Conservation (phyloP, 92 coral and sea anemone species). For the Chrysogorgia sp. region DNA sequence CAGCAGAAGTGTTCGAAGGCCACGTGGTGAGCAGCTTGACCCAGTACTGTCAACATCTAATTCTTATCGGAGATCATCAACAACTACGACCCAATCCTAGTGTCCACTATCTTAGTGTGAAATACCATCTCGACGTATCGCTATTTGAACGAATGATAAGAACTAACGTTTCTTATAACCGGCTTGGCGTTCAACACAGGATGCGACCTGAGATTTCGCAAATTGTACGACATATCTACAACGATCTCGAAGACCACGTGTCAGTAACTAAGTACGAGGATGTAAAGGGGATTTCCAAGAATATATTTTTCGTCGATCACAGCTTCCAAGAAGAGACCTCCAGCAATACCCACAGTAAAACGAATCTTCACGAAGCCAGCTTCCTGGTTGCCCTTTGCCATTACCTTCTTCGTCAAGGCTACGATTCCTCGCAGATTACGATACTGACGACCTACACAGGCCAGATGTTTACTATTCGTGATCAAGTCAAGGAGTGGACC, state of each 20-base stretch:
- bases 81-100: slow-evolving; percentile 88
- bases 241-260: slow-evolving; percentile 67
- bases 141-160: slow-evolving; percentile 86
- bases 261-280: slow-evolving; percentile 71
- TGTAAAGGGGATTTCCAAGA: slow-evolving; percentile 73
- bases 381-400: slow-evolving; percentile 75
- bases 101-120: slow-evolving; percentile 70
- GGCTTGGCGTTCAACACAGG: slow-evolving; percentile 84
- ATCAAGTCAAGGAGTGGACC: slow-evolving; percentile 44
- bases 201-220: slow-evolving; percentile 91
- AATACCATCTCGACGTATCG: slow-evolving; percentile 78
- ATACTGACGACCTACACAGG: slow-evolving; percentile 84
- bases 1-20: slow-evolving; percentile 95
- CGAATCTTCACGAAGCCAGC: slow-evolving; percentile 77
- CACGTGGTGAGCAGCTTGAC: slow-evolving; percentile 79
- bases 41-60: slow-evolving; percentile 76
- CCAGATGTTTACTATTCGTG: slow-evolving; percentile 76
- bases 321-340: slow-evolving; percentile 51
- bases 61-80: slow-evolving; percentile 92
- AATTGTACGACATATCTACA: slow-evolving; percentile 76
- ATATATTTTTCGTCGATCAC: slow-evolving; percentile 78
- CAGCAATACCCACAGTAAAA: slow-evolving; percentile 76
- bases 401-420: slow-evolving; percentile 80
- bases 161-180: slow-evolving; percentile 64
- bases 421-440: slow-evolving; percentile 68